These are phyloP conservation scores for Fringilla coelebs DNA, from an alignment of 2,797 vertebrate species.

Conservation along the genomic window DNA sequence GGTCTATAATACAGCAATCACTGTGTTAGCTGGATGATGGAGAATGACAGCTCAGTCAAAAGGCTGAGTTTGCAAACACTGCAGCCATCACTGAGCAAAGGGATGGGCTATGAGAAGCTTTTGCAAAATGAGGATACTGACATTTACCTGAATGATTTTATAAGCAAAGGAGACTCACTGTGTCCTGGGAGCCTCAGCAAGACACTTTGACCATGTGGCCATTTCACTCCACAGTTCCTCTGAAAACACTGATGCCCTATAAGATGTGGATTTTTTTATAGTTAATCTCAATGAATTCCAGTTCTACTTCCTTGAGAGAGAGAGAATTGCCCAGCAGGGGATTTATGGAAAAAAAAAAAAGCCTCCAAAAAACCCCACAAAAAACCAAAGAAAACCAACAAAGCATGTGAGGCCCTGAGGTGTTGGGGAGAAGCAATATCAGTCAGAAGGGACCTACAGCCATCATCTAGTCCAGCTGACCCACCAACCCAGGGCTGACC, in stretches of 20 bases:
- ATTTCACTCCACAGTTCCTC: not conserved
- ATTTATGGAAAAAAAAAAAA: not conserved
- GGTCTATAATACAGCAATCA: slow-evolving; percentile 3
- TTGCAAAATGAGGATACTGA: not conserved
- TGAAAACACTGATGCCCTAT: not conserved
- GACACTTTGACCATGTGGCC: not conserved
- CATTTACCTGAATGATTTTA: not conserved
- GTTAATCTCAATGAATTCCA: not conserved
- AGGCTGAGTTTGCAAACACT: not conserved
- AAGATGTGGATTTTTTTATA: not conserved
- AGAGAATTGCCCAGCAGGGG: not conserved
- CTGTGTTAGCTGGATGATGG: not conserved
- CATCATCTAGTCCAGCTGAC: not conserved
- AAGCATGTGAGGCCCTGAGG: not conserved
- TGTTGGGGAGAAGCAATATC: not conserved
- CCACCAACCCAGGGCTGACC: not conserved
- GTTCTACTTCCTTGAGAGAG: not conserved
- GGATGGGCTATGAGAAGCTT: not conserved
- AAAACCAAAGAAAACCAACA: not conserved
- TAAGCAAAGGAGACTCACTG: not conserved
- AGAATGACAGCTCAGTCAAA: slow-evolving; percentile 22
- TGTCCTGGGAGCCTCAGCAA: not conserved
- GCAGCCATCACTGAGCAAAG: not conserved
- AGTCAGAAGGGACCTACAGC: not conserved
- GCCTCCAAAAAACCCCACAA: not conserved